phyloP scores from a whole-genome alignment of 2,113 vertebrate genomes.

The Centropus bengalensis region DNA sequence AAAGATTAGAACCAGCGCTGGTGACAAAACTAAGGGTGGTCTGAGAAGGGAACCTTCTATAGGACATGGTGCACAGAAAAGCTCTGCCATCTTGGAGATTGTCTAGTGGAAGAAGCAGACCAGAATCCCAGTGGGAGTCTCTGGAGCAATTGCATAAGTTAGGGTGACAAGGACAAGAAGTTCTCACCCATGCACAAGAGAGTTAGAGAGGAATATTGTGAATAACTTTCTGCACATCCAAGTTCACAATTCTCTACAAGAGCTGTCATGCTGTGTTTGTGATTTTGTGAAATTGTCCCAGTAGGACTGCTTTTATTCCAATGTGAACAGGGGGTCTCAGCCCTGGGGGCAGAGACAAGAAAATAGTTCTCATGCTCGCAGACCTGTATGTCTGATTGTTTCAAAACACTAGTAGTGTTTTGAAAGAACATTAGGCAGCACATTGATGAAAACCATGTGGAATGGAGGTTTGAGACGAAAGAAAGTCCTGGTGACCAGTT shows the following conservation, averaged over 20 bases:
- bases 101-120: rapidly evolving
- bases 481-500: neutral
- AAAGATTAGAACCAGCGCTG: neutral
- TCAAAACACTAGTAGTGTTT: neutral
- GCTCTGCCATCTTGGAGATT: neutral
- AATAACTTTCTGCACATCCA: neutral
- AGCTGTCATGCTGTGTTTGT: neutral
- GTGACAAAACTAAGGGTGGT: neutral
- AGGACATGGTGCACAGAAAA: rapidly evolving
- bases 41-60: neutral
- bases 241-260: neutral
- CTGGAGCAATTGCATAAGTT: neutral
- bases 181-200: neutral
- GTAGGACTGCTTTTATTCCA: neutral
- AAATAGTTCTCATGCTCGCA: neutral
- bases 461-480: neutral
- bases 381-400: neutral
- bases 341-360: neutral
- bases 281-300: neutral
- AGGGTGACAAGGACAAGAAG: neutral
- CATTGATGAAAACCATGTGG: neutral
- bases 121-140: neutral
- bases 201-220: neutral
- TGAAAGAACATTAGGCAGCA: neutral
- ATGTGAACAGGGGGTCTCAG: neutral